These are phyloP conservation scores for Apamea sordens DNA, from an alignment of 2,888 invertebrate genomes.

Conservation along the genomic window DNA sequence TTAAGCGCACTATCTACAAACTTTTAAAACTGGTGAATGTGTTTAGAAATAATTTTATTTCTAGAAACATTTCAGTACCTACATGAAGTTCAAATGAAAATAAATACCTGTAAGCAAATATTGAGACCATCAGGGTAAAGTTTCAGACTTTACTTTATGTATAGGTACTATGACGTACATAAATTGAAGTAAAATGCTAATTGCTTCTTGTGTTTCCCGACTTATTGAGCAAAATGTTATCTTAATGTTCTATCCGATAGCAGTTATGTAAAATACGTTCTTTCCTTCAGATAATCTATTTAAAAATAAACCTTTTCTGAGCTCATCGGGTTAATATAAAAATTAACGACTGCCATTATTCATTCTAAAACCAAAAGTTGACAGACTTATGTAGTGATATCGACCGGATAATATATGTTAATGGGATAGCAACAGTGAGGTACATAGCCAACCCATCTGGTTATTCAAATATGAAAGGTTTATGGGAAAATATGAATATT, in stretches of 20 bases:
- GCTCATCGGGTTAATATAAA: constrained; percentile 22
- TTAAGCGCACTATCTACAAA: not conserved
- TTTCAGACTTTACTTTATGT: not conserved
- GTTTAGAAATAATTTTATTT: not conserved
- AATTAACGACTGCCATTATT: constrained; percentile 22
- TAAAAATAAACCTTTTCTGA: constrained; percentile 6
- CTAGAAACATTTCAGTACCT: not conserved
- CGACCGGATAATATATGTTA: constrained; percentile 25
- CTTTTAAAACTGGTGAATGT: not conserved
- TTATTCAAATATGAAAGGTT: constrained; percentile 31
- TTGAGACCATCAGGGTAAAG: not conserved
- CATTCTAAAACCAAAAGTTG: constrained; percentile 16
- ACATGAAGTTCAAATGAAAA: not conserved
- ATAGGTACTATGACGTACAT: not conserved
- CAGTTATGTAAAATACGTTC: not conserved
- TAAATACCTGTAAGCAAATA: not conserved
- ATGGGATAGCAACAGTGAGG: constrained; percentile 22
- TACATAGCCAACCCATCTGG: constrained; percentile 3
- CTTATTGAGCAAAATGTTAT: not conserved
- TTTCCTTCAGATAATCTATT: constrained; percentile 1
- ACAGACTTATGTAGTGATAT: constrained; percentile 32
- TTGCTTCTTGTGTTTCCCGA: not conserved
- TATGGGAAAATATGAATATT: constrained; percentile 19
- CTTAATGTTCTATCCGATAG: not conserved
- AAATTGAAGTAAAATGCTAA: not conserved